Evolutionary conservation across 2,888 invertebrate genomes (phyloP), one percentile per base, ranked within the genome.

Genomic region (Dryobota labecula): DNA sequence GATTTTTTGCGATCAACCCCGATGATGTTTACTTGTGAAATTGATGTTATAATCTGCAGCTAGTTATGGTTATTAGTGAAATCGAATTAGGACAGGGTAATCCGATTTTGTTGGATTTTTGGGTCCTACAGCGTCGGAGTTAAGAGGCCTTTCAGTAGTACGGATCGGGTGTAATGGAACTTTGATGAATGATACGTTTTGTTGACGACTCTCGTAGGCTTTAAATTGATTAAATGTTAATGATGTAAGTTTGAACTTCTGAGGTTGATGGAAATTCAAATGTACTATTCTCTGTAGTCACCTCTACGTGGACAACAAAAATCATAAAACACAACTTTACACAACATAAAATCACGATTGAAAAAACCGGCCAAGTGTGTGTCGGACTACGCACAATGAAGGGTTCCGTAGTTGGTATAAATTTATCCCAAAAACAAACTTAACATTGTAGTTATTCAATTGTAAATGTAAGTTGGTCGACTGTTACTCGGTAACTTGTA

Each of bases 21-120:
- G 54, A 41, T n/a, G 41, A 65, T 83, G 74, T 84, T 84, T 84
- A 70, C 76, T 77, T 72, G 41, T 76, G 73, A 73, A 84, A 87
- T 85, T 84, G 85, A 86, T 68, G 72, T 84, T 66, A 72, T 77
- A 82, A 84, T 80, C 79, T 80, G 63, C 54, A 53, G 54, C 49
- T 9, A 58, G 73, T 36, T 67, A 36, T 65, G 67, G 74, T 69
- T 77, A 20, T 70, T 68, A 68, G 43, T 49, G n/a, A 67, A 73
- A 75, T 74, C 38, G 54, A 78, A 73, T 78, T 82, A 67, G n/a
- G 45, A 57, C 72, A 33, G 64, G 13, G 54, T 56, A 62, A 11
- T 33, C 41, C n/a, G 45, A 24, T 45, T 61, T 62, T 9, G 30
- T 53, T 53, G 9, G 9, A 0, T 27, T 13, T 53, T 58, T 45